These are phyloP conservation scores for Xestoiulus laeticollis DNA, from an alignment of 2,888 invertebrate genomes.

Conservation along the genomic window DNA sequence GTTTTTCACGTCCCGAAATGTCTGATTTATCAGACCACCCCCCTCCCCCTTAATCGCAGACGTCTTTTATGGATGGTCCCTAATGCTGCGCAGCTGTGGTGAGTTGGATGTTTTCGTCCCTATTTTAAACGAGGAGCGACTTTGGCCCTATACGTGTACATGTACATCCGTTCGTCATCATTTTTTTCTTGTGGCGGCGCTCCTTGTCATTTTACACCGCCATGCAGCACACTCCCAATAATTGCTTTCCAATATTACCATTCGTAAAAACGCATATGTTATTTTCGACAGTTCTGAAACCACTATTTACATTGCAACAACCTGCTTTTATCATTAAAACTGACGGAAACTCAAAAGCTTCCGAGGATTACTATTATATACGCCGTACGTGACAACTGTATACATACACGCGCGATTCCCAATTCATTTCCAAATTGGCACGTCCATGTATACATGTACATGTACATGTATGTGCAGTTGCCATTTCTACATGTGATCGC, in stretches of 20 bases:
- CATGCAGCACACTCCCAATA: background rate
- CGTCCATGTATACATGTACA: background rate
- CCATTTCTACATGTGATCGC: too few relatives aligned
- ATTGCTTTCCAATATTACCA: constrained; percentile 44
- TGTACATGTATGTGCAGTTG: too few relatives aligned
- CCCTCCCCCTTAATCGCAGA: too few relatives aligned
- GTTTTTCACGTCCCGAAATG: too few relatives aligned
- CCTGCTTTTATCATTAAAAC: constrained; percentile 36
- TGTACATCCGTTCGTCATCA: background rate
- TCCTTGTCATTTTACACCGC: constrained; percentile 20
- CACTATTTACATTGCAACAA: constrained; percentile 29
- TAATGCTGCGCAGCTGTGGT: too few relatives aligned
- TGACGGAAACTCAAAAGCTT: background rate
- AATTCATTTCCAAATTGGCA: background rate
- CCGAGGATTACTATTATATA: background rate
- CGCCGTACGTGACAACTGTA: background rate
- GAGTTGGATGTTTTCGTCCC: too few relatives aligned
- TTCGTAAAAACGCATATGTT: constrained; percentile 47
- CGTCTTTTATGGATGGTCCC: too few relatives aligned
- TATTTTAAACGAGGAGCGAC: too few relatives aligned
- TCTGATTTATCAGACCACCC: too few relatives aligned
- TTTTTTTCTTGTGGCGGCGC: background rate
- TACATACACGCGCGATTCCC: background rate
- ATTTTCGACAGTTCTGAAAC: background rate
- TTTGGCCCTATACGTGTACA: too few relatives aligned